phyloP scores from a whole-genome alignment of 2,797 vertebrate species.

The Gallirallus australis region DNA sequence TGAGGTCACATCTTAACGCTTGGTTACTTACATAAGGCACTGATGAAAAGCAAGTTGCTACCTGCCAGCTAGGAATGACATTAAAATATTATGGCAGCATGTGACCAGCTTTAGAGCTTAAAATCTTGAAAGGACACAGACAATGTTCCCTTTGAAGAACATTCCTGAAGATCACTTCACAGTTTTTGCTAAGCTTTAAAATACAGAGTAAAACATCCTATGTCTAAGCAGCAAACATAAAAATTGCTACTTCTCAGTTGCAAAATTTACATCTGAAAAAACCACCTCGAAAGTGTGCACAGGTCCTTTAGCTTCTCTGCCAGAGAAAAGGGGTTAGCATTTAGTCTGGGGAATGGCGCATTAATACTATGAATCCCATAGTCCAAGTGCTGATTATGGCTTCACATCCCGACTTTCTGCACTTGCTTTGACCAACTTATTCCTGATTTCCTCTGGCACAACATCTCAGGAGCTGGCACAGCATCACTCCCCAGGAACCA shows the following conservation, averaged over 20 bases:
- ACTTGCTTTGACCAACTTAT: neutral
- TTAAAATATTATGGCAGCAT: conserved; percentile 49
- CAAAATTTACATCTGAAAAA: neutral
- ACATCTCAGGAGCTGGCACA: neutral
- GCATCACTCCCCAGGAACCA: neutral
- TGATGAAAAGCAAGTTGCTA: conserved; percentile 57
- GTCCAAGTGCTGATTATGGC: neutral
- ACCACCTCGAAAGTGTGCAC: neutral
- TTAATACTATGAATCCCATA: neutral
- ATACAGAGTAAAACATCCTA: neutral
- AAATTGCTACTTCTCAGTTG: neutral
- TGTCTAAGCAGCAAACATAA: neutral
- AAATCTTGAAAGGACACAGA: conserved; percentile 41
- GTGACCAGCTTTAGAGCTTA: conserved; percentile 47
- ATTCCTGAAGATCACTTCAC: conserved; percentile 36
- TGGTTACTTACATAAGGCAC: conserved; percentile 27
- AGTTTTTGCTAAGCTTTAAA: conserved; percentile 22
- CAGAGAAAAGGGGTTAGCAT: neutral
- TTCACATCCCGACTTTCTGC: accelerated
- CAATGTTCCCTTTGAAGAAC: conserved; percentile 43
- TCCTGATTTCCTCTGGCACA: neutral
- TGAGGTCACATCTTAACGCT: conserved; percentile 23
- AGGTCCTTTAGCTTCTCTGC: neutral
- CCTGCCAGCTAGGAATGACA: conserved; percentile 49
- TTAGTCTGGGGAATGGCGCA: neutral